Evolutionary conservation across 2,888 invertebrate genomes (phyloP).

Genomic region (Pristionchus exspectatus): DNA sequence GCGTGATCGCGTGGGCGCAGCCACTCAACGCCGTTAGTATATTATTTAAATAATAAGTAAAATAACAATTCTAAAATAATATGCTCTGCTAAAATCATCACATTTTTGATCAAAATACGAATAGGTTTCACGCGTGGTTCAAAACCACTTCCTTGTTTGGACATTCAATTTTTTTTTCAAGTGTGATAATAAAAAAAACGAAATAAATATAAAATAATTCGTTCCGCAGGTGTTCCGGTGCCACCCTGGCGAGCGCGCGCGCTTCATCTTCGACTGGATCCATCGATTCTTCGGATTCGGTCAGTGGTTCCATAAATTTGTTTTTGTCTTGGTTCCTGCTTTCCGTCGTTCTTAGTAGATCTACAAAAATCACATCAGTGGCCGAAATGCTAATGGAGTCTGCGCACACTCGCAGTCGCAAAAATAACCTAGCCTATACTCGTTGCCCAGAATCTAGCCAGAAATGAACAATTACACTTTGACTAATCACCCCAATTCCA

Average conservation of each 20-base stretch:
- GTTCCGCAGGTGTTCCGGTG: slow-evolving; percentile 60
- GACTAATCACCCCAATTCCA: background rate
- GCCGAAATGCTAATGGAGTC: too few relatives aligned
- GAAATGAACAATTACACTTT: too few relatives aligned
- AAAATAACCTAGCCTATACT: too few relatives aligned
- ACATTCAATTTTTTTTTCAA: background rate
- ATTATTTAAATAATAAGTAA: background rate
- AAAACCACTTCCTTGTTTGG: background rate
- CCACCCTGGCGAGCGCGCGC: slow-evolving; percentile 59
- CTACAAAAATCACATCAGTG: too few relatives aligned
- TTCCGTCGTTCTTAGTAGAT: too few relatives aligned
- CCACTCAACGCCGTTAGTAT: slow-evolving; percentile 63
- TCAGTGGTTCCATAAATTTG: too few relatives aligned
- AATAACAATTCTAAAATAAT: too few relatives aligned
- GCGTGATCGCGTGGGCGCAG: slow-evolving; percentile 69
- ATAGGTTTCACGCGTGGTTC: background rate
- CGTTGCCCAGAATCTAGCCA: too few relatives aligned
- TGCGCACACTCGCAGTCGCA: too few relatives aligned
- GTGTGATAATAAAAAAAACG: background rate
- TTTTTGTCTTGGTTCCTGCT: too few relatives aligned
- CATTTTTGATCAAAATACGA: background rate
- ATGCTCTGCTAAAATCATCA: too few relatives aligned
- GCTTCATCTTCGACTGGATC: slow-evolving; percentile 65
- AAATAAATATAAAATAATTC: background rate
- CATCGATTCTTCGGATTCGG: slow-evolving; percentile 66